A percentile compares a stretch with the other conserved stretches of the same genome.
Conservation (phyloP, 2,113 vertebrate genomes). For the Nymphicus hollandicus region DNA sequence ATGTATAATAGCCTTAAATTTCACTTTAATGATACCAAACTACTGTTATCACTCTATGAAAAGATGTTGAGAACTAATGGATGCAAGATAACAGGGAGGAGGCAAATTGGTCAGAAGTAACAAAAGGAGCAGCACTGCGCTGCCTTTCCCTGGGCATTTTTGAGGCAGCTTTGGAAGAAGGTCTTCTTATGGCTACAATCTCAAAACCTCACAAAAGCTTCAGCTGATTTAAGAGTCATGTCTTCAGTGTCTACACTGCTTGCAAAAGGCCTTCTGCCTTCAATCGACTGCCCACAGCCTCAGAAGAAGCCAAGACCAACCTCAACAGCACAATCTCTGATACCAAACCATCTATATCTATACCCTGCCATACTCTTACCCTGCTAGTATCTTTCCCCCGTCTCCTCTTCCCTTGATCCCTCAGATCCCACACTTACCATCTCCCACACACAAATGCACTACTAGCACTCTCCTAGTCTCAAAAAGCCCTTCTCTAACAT, state of each 20-base stretch:
- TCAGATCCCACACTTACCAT: not conserved
- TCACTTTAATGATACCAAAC: not conserved
- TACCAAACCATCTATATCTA: rapidly evolving
- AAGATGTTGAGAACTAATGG: not conserved
- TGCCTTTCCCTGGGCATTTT: not conserved
- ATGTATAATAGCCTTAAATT: not conserved
- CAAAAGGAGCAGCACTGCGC: not conserved
- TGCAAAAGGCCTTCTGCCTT: not conserved
- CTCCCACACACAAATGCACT: not conserved
- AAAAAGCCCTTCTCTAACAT: not conserved
- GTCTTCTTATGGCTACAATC: not conserved
- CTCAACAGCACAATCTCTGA: rapidly evolving
- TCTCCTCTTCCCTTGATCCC: not conserved
- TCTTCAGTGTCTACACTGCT: not conserved
- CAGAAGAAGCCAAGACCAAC: not conserved
- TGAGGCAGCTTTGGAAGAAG: not conserved
- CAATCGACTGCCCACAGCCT: rapidly evolving
- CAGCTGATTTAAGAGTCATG: not conserved
- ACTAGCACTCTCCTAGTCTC: not conserved
- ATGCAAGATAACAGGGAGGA: not conserved
- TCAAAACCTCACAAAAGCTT: not conserved
- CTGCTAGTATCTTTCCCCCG: not conserved
- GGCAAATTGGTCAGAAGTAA: not conserved
- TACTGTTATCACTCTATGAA: not conserved
- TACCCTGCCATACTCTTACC: not conserved